phyloP scores from a whole-genome alignment of 2,113 vertebrate genomes.

The Cercocebus atys region DNA sequence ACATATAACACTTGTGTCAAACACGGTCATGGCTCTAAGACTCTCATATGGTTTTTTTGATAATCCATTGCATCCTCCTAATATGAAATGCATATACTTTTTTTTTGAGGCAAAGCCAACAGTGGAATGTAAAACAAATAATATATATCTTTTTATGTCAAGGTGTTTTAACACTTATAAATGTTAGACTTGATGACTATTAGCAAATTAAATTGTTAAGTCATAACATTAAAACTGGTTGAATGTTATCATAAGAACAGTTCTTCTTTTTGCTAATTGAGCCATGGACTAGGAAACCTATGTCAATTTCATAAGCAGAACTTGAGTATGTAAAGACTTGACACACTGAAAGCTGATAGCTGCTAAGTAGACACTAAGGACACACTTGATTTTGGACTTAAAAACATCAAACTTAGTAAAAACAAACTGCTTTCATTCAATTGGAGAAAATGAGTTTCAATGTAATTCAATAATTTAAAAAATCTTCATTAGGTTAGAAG shows the following conservation, averaged over 20 bases:
- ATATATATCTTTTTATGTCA: background rate
- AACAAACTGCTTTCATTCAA: background rate
- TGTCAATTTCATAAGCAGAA: background rate
- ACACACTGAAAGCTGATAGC: background rate
- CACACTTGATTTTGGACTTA: background rate
- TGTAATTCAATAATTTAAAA: background rate
- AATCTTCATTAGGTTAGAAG: conserved; percentile 23
- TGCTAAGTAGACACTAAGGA: background rate
- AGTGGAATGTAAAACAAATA: background rate
- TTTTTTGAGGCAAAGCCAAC: conserved; percentile 4
- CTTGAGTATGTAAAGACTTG: background rate
- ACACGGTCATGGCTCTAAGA: background rate
- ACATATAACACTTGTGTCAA: background rate
- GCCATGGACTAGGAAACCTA: background rate
- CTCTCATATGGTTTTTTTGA: background rate
- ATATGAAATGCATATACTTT: background rate
- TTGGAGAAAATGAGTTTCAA: conserved; percentile 10
- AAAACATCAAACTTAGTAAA: background rate
- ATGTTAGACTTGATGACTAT: background rate
- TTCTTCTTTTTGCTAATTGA: background rate
- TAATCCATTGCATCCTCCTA: background rate
- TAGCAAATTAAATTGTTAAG: background rate
- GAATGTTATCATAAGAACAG: background rate
- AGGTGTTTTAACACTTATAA: background rate
- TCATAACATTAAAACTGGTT: background rate